These are phyloP conservation scores for Irena cyanogastra DNA, from an alignment of 2,113 vertebrate species.

Conservation along the genomic window DNA sequence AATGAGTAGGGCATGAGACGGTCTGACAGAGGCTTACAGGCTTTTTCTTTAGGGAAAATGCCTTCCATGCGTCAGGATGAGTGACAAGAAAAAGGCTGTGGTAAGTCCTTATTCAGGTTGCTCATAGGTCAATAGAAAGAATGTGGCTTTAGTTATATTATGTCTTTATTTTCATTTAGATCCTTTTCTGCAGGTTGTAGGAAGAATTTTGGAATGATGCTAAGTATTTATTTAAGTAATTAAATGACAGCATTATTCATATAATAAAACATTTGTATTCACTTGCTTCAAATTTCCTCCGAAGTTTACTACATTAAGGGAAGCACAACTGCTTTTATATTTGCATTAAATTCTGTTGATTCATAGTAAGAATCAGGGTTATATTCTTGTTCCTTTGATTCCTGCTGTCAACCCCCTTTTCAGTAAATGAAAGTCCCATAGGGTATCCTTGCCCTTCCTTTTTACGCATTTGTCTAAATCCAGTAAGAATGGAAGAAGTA, in stretches of 20 bases:
- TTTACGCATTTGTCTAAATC: not conserved
- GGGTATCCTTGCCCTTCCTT: not conserved
- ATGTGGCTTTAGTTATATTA: not conserved
- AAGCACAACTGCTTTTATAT: not conserved
- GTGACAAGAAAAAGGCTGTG: not conserved
- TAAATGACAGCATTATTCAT: not conserved
- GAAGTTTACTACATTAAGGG: not conserved
- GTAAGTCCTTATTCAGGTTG: not conserved
- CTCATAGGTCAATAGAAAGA: not conserved
- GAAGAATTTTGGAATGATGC: not conserved
- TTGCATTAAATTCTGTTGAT: not conserved
- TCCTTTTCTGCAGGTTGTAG: not conserved
- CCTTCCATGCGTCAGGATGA: not conserved
- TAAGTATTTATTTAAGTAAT: not conserved
- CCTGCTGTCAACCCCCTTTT: not conserved
- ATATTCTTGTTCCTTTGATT: not conserved
- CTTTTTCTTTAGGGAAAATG: not conserved
- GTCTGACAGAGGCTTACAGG: not conserved
- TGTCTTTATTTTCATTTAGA: not conserved
- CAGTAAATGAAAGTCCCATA: not conserved
- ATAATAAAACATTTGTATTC: not conserved
- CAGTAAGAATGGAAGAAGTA: not conserved
- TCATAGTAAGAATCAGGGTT: not conserved
- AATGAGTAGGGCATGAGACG: not conserved
- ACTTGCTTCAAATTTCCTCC: not conserved